Percentiles rank a stretch among this genome's conserved stretches.
Conservation (phyloP, 1,140 invertebrate species). For the Drosophila tsacasi region DNA sequence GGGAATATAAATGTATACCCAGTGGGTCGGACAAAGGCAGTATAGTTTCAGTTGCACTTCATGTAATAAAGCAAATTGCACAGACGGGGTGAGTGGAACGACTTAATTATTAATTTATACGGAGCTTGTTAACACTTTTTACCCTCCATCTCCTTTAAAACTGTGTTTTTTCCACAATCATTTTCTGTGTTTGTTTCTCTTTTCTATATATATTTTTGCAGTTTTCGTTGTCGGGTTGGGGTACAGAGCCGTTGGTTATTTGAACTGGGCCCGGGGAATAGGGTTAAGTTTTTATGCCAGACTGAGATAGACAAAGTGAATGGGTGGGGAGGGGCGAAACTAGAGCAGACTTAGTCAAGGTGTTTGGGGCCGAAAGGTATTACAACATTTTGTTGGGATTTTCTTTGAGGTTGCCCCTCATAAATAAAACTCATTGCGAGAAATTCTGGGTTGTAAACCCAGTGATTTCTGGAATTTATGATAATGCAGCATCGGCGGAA, state of each 20-base stretch:
- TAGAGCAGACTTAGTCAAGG: conserved; percentile 35
- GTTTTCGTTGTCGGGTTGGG: conserved; percentile 1
- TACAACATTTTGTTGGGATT: conserved; percentile 14
- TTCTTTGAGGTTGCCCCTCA: conserved; percentile 11
- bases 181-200: conserved; percentile 26
- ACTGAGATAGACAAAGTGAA: conserved; percentile 31
- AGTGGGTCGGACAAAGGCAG: conserved; percentile 1
- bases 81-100: conserved; percentile 5
- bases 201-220: conserved; percentile 6
- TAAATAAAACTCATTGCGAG: conserved; percentile 23
- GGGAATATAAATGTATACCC: conserved; percentile 32
- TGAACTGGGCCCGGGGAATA: conserved; percentile 31
- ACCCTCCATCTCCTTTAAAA: conserved; percentile 1
- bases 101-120: conserved; percentile 64
- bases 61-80: conserved; percentile 49
- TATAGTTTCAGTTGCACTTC: conserved; percentile 33
- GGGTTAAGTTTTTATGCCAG: conserved; percentile 54
- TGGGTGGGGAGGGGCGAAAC: conserved; percentile 15
- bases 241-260: conserved; percentile 22
- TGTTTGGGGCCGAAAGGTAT: conserved; percentile 15
- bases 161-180: conserved; percentile 4
- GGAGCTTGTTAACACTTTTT: conserved; percentile 62
- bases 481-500: background rate
- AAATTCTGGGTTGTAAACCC: background rate
- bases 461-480: conserved; percentile 11